These are phyloP conservation scores for Tenodera sinensis DNA, from an alignment of 2,888 invertebrate species.

Conservation along the genomic window DNA sequence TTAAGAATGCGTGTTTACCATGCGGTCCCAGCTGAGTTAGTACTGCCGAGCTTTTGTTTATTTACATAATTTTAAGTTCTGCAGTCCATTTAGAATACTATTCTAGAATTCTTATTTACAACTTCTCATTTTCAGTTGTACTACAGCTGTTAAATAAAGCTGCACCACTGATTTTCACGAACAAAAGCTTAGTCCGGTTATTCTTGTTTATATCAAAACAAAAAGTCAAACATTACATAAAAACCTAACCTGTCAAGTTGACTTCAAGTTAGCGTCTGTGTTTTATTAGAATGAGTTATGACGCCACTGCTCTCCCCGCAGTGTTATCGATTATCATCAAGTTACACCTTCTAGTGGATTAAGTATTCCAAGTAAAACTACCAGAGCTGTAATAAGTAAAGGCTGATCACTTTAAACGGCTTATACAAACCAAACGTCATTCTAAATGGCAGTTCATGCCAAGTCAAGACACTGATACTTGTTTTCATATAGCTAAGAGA, in stretches of 20 bases:
- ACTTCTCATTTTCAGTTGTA: too few relatives aligned
- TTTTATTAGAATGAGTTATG: neutral
- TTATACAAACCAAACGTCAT: conserved; percentile 1
- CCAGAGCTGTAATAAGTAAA: neutral
- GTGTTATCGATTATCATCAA: neutral
- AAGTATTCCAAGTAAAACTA: neutral
- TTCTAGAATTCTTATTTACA: too few relatives aligned
- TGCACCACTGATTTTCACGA: too few relatives aligned
- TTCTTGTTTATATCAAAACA: too few relatives aligned
- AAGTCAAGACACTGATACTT: neutral
- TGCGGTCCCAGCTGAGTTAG: too few relatives aligned
- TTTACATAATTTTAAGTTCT: too few relatives aligned
- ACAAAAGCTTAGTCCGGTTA: too few relatives aligned
- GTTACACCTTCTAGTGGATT: neutral
- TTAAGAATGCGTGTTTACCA: too few relatives aligned
- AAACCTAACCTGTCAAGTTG: neutral
- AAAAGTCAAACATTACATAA: neutral
- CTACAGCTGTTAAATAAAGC: too few relatives aligned
- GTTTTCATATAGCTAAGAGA: neutral
- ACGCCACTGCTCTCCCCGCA: neutral
- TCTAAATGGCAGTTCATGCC: neutral
- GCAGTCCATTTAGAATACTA: too few relatives aligned
- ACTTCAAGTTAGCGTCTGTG: neutral
- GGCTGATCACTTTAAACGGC: neutral
- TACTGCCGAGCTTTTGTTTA: too few relatives aligned